A percentile compares a stretch with the other conserved stretches of the same genome.
phyloP scores from a whole-genome alignment of 64 coral and sea anemone species.

The Montipora sp. region DNA sequence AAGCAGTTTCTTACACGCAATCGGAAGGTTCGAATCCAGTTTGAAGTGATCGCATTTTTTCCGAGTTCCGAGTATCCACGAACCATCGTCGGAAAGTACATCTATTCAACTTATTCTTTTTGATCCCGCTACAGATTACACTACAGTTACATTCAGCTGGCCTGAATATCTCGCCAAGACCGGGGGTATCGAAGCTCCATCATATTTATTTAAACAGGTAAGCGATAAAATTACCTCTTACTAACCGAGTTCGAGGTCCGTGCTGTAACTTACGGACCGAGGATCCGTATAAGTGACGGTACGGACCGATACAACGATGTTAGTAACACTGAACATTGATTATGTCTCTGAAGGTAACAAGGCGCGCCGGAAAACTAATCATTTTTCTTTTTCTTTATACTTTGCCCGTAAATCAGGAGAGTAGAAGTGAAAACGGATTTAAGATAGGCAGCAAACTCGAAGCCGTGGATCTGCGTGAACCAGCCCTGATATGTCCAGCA shows the following conservation, averaged over 20 bases:
- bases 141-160: conserved; percentile 75
- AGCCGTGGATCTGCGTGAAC: conserved; percentile 97
- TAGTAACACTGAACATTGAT: no score
- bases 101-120: neutral
- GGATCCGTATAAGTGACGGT: no score
- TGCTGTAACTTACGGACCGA: no score
- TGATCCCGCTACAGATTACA: conserved; percentile 71
- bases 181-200: conserved; percentile 83
- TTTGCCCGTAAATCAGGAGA: conserved; percentile 48
- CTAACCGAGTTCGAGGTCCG: no score
- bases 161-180: conserved; percentile 94
- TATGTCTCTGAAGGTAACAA: no score
- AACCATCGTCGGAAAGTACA: no score
- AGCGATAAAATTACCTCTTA: neutral
- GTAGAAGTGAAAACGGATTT: conserved; percentile 79
- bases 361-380: neutral
- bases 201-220: conserved; percentile 86
- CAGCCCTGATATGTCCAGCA: conserved; percentile 93
- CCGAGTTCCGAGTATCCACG: no score
- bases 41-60: no score
- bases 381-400: neutral
- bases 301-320: no score
- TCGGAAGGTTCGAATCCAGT: no score
- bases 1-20: no score
- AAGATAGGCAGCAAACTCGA: conserved; percentile 94